Evolutionary conservation across 35 echinoderm and acorn worm species (phyloP).

Genomic region (Diadema setosum): DNA sequence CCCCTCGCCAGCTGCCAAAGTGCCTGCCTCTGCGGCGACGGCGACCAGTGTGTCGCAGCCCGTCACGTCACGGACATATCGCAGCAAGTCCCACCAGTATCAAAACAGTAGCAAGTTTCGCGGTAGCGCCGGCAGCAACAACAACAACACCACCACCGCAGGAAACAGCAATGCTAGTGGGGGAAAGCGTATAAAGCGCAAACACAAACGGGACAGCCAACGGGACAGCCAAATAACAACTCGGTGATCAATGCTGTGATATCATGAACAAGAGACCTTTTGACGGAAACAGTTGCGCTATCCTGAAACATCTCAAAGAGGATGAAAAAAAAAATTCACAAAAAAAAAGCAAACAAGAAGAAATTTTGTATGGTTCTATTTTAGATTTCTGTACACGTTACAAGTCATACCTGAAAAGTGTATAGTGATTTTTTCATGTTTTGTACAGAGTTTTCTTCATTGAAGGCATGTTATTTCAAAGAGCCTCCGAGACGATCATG

Average conservation of each 20-base stretch:
- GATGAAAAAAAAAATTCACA: no score
- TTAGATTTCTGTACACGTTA: no score
- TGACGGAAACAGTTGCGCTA: no score
- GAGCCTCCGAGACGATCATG: no score
- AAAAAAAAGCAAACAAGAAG: not conserved
- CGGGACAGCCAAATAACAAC: not conserved
- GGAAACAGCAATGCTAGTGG: constrained; percentile 45
- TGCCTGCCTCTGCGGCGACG: not conserved
- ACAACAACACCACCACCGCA: constrained; percentile 34
- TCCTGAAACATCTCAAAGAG: no score
- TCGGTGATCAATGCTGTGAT: constrained; percentile 8
- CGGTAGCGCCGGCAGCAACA: not conserved
- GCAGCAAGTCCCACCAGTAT: constrained; percentile 41
- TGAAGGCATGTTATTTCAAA: no score
- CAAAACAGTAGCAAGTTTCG: constrained; percentile 12
- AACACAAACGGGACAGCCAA: constrained; percentile 44
- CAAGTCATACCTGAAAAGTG: no score
- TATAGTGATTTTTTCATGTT: no score
- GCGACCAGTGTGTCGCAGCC: not conserved
- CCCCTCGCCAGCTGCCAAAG: not conserved
- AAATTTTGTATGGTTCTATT: no score
- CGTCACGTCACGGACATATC: constrained; percentile 57
- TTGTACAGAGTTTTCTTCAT: no score
- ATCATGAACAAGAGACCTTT: no score
- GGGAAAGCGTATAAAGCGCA: constrained; percentile 53